Evolutionary conservation across 2,113 vertebrate species (phyloP).

Genomic region (Nicator chloris): DNA sequence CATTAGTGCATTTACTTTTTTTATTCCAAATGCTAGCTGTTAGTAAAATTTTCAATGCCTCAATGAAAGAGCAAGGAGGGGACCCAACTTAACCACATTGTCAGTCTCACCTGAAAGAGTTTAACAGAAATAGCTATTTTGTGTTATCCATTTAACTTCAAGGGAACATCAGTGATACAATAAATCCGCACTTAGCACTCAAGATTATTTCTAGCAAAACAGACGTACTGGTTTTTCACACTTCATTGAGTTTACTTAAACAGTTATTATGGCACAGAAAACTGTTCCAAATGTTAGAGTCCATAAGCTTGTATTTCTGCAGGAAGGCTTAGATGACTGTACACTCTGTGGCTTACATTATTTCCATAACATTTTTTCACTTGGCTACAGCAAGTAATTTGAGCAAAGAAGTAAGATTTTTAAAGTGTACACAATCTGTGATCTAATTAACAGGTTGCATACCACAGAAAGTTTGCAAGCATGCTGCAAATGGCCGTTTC

Average conservation of each 20-base stretch:
- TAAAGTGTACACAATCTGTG: neutral
- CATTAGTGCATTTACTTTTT: neutral
- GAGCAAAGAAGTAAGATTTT: neutral
- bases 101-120: neutral
- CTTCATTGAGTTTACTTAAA: neutral
- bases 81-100: neutral
- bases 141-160: neutral
- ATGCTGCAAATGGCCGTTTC: neutral
- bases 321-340: neutral
- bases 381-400: neutral
- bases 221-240: neutral
- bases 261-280: neutral
- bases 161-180: neutral
- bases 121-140: neutral
- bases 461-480: slow-evolving; percentile 4
- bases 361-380: neutral
- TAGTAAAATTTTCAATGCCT: neutral
- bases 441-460: neutral
- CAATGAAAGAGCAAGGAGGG: neutral
- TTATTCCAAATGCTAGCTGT: neutral
- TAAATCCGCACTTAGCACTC: neutral
- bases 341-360: neutral
- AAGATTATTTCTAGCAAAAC: neutral
- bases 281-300: neutral
- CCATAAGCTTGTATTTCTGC: neutral